Base-by-base conservation (phyloP, 2,888 invertebrate species). In the Agonopterix heracliana region DNA sequence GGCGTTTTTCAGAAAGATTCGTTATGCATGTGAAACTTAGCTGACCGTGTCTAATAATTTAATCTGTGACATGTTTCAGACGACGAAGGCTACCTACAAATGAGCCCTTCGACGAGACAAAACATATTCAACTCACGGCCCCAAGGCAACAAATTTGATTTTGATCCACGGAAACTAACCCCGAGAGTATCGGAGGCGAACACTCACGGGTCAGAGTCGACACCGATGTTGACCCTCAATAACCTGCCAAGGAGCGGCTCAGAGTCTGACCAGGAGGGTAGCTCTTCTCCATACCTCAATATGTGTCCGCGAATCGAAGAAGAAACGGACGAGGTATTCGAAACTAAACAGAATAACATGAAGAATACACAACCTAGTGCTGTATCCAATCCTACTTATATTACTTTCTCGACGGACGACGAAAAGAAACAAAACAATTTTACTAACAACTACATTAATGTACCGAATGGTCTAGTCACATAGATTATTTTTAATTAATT, bases 71-170 rank as follows among this genome's bases (percentile, higher is more conserved):
- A 40, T 45, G 42, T 83, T 81, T 49, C 81, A 77, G 81, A 86
- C 54, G 82, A 82, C 44, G 87, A 90, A 50, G 91, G 91, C 13
- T 93, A 93, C 66, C 77, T 92, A 48, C 90, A 90, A 66, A 92
- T 93, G 92, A 91, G 89, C 60, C 88, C 91, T 1, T 69, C 78
- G 2, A 63, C 68, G n/a, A 74, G 67, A 46, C 74, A 68, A 44
- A 77, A 70, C 34, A 86, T 90, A 63, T 92, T 91, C 71, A 92
- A 91, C 66, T 91, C 92, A 1, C 81, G 91, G 52, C 59, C 73
- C 1, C 69, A 70, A 2, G 73, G 73, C 4, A 76, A 79, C 2
- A 82, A 86, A 53, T 91, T 91, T 60, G 83, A 89, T 56, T 92
- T 92, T 63, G 85, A 88, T 46, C 60, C 80, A 13, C 74, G 72